phyloP scores from a whole-genome alignment of 1,140 invertebrate genomes.

The Plectrocnemia conspersa region DNA sequence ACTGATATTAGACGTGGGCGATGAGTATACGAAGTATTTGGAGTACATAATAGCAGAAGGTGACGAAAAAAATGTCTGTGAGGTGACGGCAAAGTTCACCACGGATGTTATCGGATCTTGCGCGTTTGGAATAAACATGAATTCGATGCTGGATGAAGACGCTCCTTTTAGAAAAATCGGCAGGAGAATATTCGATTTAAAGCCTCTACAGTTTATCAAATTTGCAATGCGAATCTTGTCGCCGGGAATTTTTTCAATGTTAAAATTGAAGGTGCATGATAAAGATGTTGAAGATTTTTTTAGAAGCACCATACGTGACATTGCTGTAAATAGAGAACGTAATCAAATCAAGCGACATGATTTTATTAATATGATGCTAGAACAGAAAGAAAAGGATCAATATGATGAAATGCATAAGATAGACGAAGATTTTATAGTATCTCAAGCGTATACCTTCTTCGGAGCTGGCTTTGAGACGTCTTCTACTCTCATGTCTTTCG shows the following conservation, averaged over 20 bases:
- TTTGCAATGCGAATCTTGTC: constrained; percentile 24
- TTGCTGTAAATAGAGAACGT: constrained; percentile 42
- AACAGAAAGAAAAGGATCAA: constrained; percentile 36
- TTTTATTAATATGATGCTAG: constrained; percentile 43
- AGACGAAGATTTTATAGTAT: constrained; percentile 33
- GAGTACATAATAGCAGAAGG: constrained; percentile 15
- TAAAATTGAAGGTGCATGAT: constrained; percentile 23
- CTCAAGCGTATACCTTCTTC: constrained; percentile 46
- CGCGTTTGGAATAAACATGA: constrained; percentile 55
- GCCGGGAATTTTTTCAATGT: constrained; percentile 30
- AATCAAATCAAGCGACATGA: constrained; percentile 42
- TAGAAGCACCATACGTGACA: constrained; percentile 39
- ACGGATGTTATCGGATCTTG: constrained; percentile 56
- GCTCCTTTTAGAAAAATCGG: constrained; percentile 52
- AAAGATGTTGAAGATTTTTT: constrained; percentile 44
- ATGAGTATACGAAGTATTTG: constrained; percentile 32
- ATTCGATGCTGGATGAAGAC: constrained; percentile 47
- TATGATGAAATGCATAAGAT: not conserved
- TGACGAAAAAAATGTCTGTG: constrained; percentile 24
- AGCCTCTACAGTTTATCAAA: not conserved
- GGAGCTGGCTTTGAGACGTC: constrained; percentile 55
- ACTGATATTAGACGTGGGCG: constrained; percentile 41
- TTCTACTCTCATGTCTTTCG: constrained; percentile 43
- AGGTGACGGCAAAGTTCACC: constrained; percentile 49
- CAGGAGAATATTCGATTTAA: constrained; percentile 35